These are phyloP conservation scores for Buceros bicornis DNA, from an alignment of 2,797 vertebrate genomes.

Conservation along the genomic window DNA sequence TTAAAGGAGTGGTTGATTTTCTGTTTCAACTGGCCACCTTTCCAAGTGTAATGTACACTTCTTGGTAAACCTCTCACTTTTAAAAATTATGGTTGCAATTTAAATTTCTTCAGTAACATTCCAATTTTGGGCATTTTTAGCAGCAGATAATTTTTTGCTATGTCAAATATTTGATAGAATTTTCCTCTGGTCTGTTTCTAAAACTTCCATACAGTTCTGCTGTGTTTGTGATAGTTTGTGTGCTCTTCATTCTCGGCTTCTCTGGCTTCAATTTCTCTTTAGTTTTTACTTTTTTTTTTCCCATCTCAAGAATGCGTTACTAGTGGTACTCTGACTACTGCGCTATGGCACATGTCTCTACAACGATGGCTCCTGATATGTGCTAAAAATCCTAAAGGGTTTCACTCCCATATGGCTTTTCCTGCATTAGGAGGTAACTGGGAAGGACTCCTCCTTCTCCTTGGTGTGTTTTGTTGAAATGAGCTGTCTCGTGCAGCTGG, in stretches of 20 bases:
- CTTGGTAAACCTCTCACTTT: not conserved
- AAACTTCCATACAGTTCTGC: not conserved
- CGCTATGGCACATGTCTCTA: not conserved
- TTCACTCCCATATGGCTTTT: conserved; percentile 46
- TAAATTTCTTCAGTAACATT: not conserved
- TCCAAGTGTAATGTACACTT: not conserved
- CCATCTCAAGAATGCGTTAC: not conserved
- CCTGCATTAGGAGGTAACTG: conserved; percentile 52
- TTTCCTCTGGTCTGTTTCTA: not conserved
- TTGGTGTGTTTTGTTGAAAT: conserved; percentile 35
- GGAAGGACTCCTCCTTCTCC: conserved; percentile 22
- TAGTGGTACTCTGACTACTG: not conserved
- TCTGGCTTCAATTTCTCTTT: not conserved
- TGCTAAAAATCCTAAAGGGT: conserved; percentile 33
- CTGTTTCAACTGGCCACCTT: not conserved
- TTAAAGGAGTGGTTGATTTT: not conserved
- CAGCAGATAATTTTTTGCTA: not conserved
- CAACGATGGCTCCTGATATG: not conserved
- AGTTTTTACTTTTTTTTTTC: not conserved
- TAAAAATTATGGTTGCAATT: not conserved
- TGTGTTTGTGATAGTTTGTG: not conserved
- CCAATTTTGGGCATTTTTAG: not conserved
- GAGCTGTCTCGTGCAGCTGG: conserved; percentile 49
- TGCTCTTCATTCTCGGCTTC: not conserved
- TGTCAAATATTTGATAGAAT: not conserved